Evolutionary conservation across 2,797 vertebrate species (phyloP), one percentile per base, ranked within the genome.

Genomic region (Malacoctenus gilli): DNA sequence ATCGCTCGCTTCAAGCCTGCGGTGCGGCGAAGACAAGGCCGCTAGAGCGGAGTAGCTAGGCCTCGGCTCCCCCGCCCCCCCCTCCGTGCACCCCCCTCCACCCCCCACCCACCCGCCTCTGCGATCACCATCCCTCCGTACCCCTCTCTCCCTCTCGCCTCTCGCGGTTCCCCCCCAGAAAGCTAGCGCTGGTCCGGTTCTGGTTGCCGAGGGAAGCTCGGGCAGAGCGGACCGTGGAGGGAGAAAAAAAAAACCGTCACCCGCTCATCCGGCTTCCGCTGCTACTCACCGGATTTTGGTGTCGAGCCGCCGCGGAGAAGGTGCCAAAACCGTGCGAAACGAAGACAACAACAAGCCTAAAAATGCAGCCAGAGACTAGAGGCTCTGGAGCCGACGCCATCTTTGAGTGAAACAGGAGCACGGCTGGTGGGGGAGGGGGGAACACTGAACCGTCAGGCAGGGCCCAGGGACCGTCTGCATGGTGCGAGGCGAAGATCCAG

Each of bases 401-500:
- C 92, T 93, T 93, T 92, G 89, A 92, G 91, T 91, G 90, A 91
- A 92, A 93, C 91, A 87, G 89, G 89, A 92, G 91, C 92, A 80
- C 75, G 77, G 88, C 75, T 82, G 75, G 84, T 87, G 89, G 90
- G 90, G 92, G 88, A 89, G 89, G 90, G 89, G 90, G 92, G 83
- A 83, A 80, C 82, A 75, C 75, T 40, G 82, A 86, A 79, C 79
- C 65, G 87, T 71, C 83, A 83, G 87, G 78, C 83, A 66, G 64
- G 79, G 77, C 85, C 80, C 65, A 90, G 91, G 91, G 91, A 93
- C 81, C 90, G 91, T 93, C 90, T 90, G 87, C 85, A 80, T 89
- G 42, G 86, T 92, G 74, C 70, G 63, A 77, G 64, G 74, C 81
- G 78, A 69, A 86, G 53, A 85, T 70, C 78, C 70, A 79, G 76